These are phyloP conservation scores for Bombus polaris DNA, from an alignment of 1,140 invertebrate species.

Conservation along the genomic window DNA sequence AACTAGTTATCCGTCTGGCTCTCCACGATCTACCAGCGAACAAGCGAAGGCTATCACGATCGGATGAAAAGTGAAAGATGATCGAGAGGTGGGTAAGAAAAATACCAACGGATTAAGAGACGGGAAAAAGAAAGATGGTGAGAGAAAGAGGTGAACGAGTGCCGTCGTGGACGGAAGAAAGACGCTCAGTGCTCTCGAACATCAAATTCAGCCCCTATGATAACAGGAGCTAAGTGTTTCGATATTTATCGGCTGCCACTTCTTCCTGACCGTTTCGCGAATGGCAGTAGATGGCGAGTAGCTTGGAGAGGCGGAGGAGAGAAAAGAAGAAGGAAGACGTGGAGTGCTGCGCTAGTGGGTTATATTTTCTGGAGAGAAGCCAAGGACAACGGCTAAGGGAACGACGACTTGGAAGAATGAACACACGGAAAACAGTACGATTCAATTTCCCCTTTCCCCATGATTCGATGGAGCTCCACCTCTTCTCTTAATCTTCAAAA, in stretches of 20 bases:
- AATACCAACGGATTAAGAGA: constrained; percentile 45
- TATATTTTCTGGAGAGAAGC: constrained; percentile 76
- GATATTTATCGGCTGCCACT: constrained; percentile 79
- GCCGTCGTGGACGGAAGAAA: not conserved
- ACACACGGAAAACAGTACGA: constrained; percentile 47
- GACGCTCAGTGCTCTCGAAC: not conserved
- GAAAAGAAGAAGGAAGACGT: constrained; percentile 33
- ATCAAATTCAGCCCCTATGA: constrained; percentile 67
- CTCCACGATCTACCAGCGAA: not conserved
- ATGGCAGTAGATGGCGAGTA: constrained; percentile 46
- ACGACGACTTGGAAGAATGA: constrained; percentile 56
- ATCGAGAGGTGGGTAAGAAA: constrained; percentile 43
- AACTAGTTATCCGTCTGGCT: no score
- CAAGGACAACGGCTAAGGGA: constrained; percentile 73
- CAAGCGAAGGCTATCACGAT: not conserved
- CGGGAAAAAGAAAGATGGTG: not conserved
- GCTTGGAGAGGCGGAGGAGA: not conserved
- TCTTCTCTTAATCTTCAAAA: constrained; percentile 75
- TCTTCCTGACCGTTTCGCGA: constrained; percentile 61
- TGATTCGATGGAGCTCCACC: not conserved
- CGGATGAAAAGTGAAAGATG: not conserved
- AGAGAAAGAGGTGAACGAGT: no score
- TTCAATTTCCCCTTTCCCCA: constrained; percentile 72
- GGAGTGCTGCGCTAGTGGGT: constrained; percentile 45
- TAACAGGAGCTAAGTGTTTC: constrained; percentile 79